Conservation (phyloP, 92 coral and sea anemone species). For the Actinernus sp. region DNA sequence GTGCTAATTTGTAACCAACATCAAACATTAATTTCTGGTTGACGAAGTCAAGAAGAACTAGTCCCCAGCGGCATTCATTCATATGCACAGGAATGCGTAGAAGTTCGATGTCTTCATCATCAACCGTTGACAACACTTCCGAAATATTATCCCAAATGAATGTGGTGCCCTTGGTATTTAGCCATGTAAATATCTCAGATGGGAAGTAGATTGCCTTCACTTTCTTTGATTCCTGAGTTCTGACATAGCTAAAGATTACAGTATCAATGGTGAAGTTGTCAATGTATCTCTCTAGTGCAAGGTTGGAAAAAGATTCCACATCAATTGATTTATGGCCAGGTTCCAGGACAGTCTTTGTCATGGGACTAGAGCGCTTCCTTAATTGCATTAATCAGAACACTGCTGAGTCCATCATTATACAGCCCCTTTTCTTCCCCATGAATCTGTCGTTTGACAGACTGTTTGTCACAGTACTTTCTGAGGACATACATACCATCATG, state of each 20-base stretch:
- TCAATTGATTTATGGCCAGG: slow-evolving; percentile 47
- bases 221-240: background rate
- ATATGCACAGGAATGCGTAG: slow-evolving; percentile 34
- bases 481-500: slow-evolving; percentile 5
- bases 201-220: slow-evolving; percentile 17
- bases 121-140: background rate
- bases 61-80: slow-evolving; percentile 50
- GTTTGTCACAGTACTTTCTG: slow-evolving; percentile 21
- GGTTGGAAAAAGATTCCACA: slow-evolving; percentile 25
- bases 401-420: slow-evolving; percentile 4
- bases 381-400: slow-evolving; percentile 1
- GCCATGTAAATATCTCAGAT: slow-evolving; percentile 44
- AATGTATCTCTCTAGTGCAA: slow-evolving; percentile 32
- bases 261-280: slow-evolving; percentile 63
- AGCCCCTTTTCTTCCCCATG: slow-evolving; percentile 36
- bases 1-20: slow-evolving; percentile 23
- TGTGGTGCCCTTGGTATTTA: slow-evolving; percentile 1
- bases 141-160: slow-evolving; percentile 6
- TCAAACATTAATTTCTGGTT: slow-evolving; percentile 21
- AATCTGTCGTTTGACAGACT: background rate
- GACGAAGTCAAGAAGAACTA: slow-evolving; percentile 34
- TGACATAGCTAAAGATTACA: background rate
- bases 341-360: slow-evolving; percentile 20
- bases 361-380: slow-evolving; percentile 2
- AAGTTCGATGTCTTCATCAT: slow-evolving; percentile 17